phyloP scores from a whole-genome alignment of 2,888 invertebrate genomes.

The Temnothorax rugatulus region DNA sequence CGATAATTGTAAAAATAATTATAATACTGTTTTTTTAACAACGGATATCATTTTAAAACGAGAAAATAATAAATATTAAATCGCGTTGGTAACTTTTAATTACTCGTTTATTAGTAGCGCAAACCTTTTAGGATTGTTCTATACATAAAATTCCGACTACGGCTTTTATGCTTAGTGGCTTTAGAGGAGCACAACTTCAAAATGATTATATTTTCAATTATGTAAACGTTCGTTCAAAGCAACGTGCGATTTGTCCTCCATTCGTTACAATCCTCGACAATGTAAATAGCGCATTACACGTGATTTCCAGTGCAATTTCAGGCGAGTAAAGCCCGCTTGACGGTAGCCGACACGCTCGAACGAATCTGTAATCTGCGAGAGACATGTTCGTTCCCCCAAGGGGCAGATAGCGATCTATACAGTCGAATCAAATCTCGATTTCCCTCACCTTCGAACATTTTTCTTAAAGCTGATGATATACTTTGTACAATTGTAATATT shows the following conservation, averaged over 20 bases:
- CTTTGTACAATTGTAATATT: background rate
- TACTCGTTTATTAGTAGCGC: background rate
- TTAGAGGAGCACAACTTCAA: background rate
- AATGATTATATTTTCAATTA: conserved; percentile 1
- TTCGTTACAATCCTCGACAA: conserved; percentile 4
- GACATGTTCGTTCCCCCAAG: conserved; percentile 17
- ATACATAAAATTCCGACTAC: background rate
- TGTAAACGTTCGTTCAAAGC: background rate
- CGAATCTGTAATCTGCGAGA: conserved; percentile 46
- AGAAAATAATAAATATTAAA: background rate
- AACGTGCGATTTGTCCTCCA: background rate
- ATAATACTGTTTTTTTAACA: background rate
- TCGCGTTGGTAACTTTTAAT: background rate
- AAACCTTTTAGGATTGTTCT: background rate
- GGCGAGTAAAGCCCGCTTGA: conserved; percentile 31
- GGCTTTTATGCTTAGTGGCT: background rate
- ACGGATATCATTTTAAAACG: background rate
- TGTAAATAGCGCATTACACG: conserved; percentile 30
- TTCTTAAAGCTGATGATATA: background rate
- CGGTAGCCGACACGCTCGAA: conserved; percentile 25
- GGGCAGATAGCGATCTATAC: conserved; percentile 17
- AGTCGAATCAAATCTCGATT: background rate
- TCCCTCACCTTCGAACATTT: background rate
- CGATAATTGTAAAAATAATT: background rate
- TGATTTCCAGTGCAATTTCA: conserved; percentile 40